Evolutionary conservation across 2,797 vertebrate genomes (phyloP), one percentile per base, ranked within the genome.

Genomic region (Falco biarmicus): DNA sequence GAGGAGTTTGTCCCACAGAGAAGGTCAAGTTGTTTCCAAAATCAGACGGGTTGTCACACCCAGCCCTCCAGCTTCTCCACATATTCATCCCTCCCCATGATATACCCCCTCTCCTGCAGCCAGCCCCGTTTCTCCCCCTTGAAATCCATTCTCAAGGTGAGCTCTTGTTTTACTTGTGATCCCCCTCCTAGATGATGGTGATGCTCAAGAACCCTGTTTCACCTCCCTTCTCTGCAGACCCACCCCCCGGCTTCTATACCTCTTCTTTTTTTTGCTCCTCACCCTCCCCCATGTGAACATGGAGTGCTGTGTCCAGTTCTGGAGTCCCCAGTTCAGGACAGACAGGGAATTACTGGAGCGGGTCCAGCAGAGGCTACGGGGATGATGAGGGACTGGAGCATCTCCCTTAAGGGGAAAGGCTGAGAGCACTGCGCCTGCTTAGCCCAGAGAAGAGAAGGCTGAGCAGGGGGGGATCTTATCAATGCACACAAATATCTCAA

Each of bases 1-100:
- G 39, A 0, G 0, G 0, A 71, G 54, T 37, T 10, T 2, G 3
- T 0, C 24, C 13, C 45, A 7, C 15, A 63, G 34, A 26, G 17
- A 34, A 57, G 18, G 18, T 41, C 1, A 3, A 50, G 25, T 10
- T 20, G 22, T 6, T 50, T 69, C 74, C 25, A 69, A 59, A 93
- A 57, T 12, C 20, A 43, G 32, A 12, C 48, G 28, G 8, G 13
- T 6, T 59, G 37, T 48, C 12, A 10, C 28, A 75, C 16, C 4
- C 48, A 71, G 32, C 14, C 15, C 39, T 73, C 11, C 64, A 69
- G 16, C 8, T 83, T 56, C 50, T 47, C 69, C 3, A 3, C 0
- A 0, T 2, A 24, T 11, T 24, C 15, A 6, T 5, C 37, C 29
- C 26, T 31, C 34, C 39, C 57, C 4, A 0, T 4, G 24, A 26